Percentiles rank a stretch among this genome's conserved stretches.
Evolutionary conservation across 2,113 vertebrate genomes (phyloP).

Genomic region (Corydoras sp.): DNA sequence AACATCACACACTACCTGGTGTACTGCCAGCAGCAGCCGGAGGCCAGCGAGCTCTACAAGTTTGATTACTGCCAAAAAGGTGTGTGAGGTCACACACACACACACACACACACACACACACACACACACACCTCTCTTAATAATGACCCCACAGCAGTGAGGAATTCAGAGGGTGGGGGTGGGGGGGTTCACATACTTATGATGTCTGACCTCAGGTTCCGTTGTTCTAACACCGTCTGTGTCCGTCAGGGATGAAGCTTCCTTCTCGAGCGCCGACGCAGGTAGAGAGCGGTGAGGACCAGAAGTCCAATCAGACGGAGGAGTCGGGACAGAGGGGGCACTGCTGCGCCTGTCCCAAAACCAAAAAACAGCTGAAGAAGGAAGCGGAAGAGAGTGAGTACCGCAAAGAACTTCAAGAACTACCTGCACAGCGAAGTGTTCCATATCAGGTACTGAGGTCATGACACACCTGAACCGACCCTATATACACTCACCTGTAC

Average conservation of each 20-base stretch:
- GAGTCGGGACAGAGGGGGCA: constrained; percentile 62
- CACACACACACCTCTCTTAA: no score
- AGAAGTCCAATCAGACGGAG: constrained; percentile 82
- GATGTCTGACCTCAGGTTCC: no score
- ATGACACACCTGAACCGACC: no score
- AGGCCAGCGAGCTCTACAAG: constrained; percentile 88
- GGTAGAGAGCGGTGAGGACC: constrained; percentile 73
- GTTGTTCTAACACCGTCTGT: no score
- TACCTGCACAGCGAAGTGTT: constrained; percentile 96
- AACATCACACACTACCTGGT: constrained; percentile 96
- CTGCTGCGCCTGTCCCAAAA: constrained; percentile 97
- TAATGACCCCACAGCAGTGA: no score
- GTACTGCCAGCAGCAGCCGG: constrained; percentile 80
- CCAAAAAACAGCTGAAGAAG: constrained; percentile 84
- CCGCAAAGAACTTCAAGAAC: constrained; percentile 89
- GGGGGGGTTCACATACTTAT: no score
- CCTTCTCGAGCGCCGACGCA: constrained; percentile 80
- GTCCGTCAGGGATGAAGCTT: constrained; percentile 78
- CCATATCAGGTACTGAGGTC: constrained; percentile 77
- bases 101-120: no score
- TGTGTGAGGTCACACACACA: constrained; percentile 43
- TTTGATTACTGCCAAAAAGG: constrained; percentile 94
- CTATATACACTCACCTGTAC: neutral
- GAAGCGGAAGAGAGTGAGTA: constrained; percentile 88
- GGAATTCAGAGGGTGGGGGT: no score